Conservation (phyloP, 2,797 vertebrate genomes). For the Thunnus albacares region DNA sequence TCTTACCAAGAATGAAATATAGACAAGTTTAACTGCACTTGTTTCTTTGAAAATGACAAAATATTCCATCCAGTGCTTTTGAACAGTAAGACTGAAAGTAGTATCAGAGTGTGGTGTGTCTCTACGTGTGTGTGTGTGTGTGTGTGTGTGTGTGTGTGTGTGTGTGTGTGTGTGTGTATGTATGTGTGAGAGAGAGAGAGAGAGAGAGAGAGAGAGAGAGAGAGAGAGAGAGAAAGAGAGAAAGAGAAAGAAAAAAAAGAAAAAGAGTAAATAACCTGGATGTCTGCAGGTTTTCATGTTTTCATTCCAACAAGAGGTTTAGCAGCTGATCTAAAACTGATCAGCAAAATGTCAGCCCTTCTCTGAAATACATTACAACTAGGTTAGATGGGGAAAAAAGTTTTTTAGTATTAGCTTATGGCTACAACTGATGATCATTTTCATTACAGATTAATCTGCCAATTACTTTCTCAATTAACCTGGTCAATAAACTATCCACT, state of each 20-base stretch:
- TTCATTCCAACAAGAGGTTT: constrained; percentile 1
- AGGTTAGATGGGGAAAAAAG: no score
- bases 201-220: neutral
- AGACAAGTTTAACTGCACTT: constrained; percentile 44
- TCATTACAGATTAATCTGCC: no score
- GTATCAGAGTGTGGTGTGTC: constrained; percentile 43
- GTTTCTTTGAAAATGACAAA: constrained; percentile 74
- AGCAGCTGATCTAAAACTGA: constrained; percentile 18
- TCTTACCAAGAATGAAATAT: constrained; percentile 65
- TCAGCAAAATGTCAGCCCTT: no score
- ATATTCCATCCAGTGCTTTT: constrained; percentile 70
- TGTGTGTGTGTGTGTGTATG: constrained; percentile 21
- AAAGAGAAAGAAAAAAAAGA: neutral
- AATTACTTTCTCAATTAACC: no score
- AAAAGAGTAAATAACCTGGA: neutral
- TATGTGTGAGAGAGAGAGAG: constrained; percentile 2
- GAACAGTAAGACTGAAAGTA: constrained; percentile 80
- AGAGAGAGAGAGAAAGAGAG: no score
- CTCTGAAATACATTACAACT: no score
- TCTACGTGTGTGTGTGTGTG: neutral
- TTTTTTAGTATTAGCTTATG: no score
- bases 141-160: constrained; percentile 3
- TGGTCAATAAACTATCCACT: no score
- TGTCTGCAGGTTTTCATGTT: constrained; percentile 15
- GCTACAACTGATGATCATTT: no score